A percentile compares a stretch with the other conserved stretches of the same genome.
Evolutionary conservation across 2,888 invertebrate species (phyloP).

Genomic region (Chirona hameri): DNA sequence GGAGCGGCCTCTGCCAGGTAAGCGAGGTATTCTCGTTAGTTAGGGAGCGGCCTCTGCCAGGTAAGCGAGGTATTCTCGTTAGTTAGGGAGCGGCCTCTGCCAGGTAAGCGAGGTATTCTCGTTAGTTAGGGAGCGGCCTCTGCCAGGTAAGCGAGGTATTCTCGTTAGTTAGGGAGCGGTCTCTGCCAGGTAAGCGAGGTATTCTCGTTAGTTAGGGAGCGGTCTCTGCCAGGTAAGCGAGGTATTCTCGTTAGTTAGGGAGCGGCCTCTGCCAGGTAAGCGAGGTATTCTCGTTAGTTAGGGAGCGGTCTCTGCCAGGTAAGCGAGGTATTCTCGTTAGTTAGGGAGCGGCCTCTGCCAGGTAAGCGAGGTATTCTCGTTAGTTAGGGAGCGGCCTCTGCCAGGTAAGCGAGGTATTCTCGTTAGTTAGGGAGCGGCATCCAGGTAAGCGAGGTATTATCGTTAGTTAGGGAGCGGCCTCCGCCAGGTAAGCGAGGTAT

Average conservation of each 20-base stretch:
- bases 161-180: conserved; percentile 4
- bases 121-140: conserved; percentile 28
- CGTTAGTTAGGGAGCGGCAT: too few species aligned
- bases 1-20: conserved; percentile 28
- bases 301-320: conserved; percentile 29
- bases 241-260: not conserved
- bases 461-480: conserved; percentile 26
- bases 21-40: not conserved
- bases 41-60: conserved; percentile 30
- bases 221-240: conserved; percentile 23
- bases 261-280: conserved; percentile 29
- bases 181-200: conserved; percentile 9
- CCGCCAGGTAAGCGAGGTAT: not conserved
- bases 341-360: conserved; percentile 27
- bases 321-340: not conserved
- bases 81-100: conserved; percentile 25
- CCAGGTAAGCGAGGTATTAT: conserved; percentile 31
- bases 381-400: conserved; percentile 27
- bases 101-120: not conserved
- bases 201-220: not conserved
- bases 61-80: not conserved
- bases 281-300: not conserved
- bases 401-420: not conserved
- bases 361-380: not conserved
- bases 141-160: not conserved